Evolutionary conservation across 2,888 invertebrate genomes (phyloP).

Genomic region (Cataglyphis livida): DNA sequence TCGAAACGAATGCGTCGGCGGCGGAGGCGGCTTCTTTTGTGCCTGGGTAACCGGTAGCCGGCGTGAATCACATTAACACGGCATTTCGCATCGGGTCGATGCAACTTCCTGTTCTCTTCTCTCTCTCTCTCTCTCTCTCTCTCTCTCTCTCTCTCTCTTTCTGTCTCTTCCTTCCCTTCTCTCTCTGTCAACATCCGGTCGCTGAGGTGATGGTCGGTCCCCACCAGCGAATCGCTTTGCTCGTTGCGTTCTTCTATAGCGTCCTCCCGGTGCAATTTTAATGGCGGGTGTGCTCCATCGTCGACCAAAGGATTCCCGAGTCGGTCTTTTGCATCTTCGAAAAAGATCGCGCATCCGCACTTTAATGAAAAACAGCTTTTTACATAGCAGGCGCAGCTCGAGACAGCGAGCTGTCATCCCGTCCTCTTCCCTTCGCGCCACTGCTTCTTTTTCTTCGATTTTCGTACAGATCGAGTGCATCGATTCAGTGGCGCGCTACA

Average conservation of each 20-base stretch:
- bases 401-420: conserved; percentile 45
- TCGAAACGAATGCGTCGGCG: conserved; percentile 59
- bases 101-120: conserved; percentile 51
- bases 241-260: conserved; percentile 49
- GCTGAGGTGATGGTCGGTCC: neutral
- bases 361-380: conserved; percentile 74
- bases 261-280: conserved; percentile 64
- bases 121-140: conserved; percentile 4
- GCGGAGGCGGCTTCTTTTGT: conserved; percentile 64
- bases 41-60: conserved; percentile 61
- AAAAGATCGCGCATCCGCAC: conserved; percentile 69
- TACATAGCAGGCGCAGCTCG: conserved; percentile 57
- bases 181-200: conserved; percentile 37
- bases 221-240: conserved; percentile 35
- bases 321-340: conserved; percentile 69
- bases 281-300: conserved; percentile 47
- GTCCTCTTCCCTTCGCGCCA: neutral
- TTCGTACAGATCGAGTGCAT: neutral
- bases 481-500: neutral
- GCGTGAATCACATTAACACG: conserved; percentile 73
- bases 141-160: neutral
- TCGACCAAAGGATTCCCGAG: conserved; percentile 70
- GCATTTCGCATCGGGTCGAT: conserved; percentile 64
- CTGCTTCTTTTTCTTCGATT: conserved; percentile 35
- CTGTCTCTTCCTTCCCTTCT: neutral